Percentiles rank a stretch among this genome's conserved stretches.
Conservation (phyloP, 2,888 invertebrate species). For the Gortyna flavago region DNA sequence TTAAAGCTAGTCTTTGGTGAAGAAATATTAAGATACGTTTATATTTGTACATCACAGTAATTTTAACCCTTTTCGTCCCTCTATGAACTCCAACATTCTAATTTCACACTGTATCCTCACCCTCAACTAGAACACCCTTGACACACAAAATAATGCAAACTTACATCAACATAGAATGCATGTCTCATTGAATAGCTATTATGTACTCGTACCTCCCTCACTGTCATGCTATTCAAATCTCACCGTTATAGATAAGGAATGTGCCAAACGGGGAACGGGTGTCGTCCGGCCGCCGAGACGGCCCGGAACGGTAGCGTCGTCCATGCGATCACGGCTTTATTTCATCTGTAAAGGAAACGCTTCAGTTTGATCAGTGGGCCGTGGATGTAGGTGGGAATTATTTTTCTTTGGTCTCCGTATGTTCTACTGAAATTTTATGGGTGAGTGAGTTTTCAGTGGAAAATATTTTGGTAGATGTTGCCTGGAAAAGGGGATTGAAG, state of each 20-base stretch:
- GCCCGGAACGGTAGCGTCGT: slow-evolving; percentile 70
- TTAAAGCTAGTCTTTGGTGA: neutral
- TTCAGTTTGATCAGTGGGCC: slow-evolving; percentile 71
- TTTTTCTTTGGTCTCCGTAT: slow-evolving; percentile 39
- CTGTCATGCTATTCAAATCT: slow-evolving; percentile 70
- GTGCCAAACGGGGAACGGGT: slow-evolving; percentile 73
- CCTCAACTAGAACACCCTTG: slow-evolving; percentile 34
- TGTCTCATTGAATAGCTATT: slow-evolving; percentile 60
- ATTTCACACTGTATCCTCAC: neutral
- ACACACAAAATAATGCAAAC: slow-evolving; percentile 52
- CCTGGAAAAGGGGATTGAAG: neutral
- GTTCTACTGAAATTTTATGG: slow-evolving; percentile 33
- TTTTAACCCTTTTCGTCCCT: no score
- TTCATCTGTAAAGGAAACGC: slow-evolving; percentile 77
- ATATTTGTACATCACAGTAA: neutral
- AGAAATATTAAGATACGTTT: neutral
- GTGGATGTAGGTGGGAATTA: slow-evolving; percentile 50
- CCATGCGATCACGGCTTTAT: slow-evolving; percentile 78
- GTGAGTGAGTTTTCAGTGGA: slow-evolving; percentile 23
- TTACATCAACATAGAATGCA: slow-evolving; percentile 51
- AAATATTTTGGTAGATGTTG: neutral
- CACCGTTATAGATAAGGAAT: slow-evolving; percentile 76
- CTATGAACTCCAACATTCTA: neutral
- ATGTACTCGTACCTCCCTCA: slow-evolving; percentile 70
- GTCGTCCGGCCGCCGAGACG: slow-evolving; percentile 73